Conservation (phyloP, 1,140 invertebrate species). For the Drosophila tani region DNA sequence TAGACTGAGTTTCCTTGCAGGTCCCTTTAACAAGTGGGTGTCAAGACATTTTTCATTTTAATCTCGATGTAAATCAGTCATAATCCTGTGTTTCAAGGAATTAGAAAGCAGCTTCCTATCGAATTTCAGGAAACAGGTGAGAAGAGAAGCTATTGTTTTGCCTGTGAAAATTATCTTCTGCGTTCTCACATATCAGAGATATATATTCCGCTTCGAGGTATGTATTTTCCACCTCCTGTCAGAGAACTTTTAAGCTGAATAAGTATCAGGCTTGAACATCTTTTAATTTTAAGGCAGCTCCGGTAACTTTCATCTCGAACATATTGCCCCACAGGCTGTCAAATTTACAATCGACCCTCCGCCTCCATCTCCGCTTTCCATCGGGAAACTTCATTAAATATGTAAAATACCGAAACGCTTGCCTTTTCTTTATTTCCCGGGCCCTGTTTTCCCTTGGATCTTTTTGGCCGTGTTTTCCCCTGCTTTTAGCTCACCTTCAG, state of each 20-base stretch:
- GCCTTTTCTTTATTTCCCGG: constrained; percentile 51
- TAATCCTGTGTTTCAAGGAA: not conserved
- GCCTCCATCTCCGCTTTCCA: not conserved
- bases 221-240: not conserved
- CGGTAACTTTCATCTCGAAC: constrained; percentile 56
- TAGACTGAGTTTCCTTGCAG: no score
- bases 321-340: constrained; percentile 59
- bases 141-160: not conserved
- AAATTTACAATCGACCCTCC: constrained; percentile 19
- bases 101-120: not conserved
- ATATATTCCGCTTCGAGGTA: not conserved
- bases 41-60: not conserved
- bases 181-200: constrained; percentile 2
- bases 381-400: constrained; percentile 72
- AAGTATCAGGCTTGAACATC: constrained; percentile 28
- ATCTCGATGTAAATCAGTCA: constrained; percentile 6
- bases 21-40: not conserved
- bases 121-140: not conserved
- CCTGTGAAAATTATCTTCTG: not conserved
- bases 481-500: constrained; percentile 89
- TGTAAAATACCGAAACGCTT: constrained; percentile 64
- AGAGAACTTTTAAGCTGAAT: constrained; percentile 9
- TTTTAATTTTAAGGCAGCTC: constrained; percentile 35
- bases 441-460: constrained; percentile 18
- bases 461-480: not conserved